Base-by-base conservation (phyloP, 2,113 vertebrate genomes). In the Cinclus cinclus region DNA sequence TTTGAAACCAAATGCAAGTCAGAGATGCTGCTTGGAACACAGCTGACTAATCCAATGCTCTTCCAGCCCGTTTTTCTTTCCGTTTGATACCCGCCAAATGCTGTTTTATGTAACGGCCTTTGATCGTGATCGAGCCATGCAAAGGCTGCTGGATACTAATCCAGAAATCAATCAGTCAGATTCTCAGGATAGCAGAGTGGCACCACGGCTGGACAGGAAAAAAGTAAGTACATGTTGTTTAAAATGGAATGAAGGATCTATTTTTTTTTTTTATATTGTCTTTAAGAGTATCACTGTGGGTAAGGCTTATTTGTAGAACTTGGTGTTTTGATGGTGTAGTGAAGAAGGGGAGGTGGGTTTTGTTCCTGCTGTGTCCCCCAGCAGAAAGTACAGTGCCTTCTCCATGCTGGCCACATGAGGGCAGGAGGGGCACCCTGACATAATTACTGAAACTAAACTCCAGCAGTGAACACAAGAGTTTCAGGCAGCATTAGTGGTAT, bases 41-140 rank as follows among this genome's bases (percentile, higher is more conserved):
- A 83, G 18, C 60, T 95, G 50, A 94, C 64, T 91, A 55, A 96
- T 64, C 10, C 50, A 73, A 91, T 86, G 59, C 50, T 96, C 77
- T 95, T 97, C 95, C 97, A 99, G 99, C 97, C 99, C 99, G 0
- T 99, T 99, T 98, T 99, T 99, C 98, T 99, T 99, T 97, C 99
- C 99, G 2, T 99, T 99, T 95, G 99, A 99, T 96, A 99, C 99
- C 35, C 98, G 99, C 93, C 99, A 99, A 98, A 99, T 99, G 99
- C 97, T 99, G 71, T 99, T 99, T 96, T 99, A 99, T 55, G 99
- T 99, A 56, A 99, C 99, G n/a, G 99, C 99, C n/a, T 99, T 99
- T 97, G 99, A 99, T 95, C 98, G 99, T 9, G 99, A 99, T 94
- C 98, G 99, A 96, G 99, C 99, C 97, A 99, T 99, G 99, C 99